Percentiles rank a stretch among this genome's conserved stretches.
Conservation (phyloP, 2,797 vertebrate genomes). For the Glyptemys insculpta region DNA sequence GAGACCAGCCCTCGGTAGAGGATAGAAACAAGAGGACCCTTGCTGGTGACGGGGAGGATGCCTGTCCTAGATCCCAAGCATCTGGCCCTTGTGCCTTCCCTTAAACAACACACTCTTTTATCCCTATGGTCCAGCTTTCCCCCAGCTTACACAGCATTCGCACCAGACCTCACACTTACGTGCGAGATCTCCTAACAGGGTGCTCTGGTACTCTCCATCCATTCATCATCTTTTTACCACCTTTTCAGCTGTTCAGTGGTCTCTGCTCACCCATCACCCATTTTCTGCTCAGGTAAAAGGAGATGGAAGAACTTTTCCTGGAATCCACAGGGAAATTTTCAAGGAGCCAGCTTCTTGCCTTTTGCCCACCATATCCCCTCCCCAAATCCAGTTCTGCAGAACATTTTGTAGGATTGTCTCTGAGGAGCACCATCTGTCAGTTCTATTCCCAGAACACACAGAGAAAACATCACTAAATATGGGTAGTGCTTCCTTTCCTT, state of each 20-base stretch:
- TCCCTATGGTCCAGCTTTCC: background rate
- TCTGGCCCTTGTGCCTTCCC: background rate
- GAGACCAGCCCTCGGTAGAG: background rate
- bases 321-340: background rate
- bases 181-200: background rate
- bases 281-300: background rate
- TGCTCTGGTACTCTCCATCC: background rate
- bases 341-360: background rate
- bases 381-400: background rate
- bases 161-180: background rate
- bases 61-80: background rate
- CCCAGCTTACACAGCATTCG: background rate
- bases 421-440: background rate
- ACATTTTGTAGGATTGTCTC: background rate
- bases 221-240: background rate
- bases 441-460: background rate
- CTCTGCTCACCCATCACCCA: background rate
- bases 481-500: background rate
- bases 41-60: background rate
- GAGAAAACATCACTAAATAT: background rate
- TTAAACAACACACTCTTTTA: background rate
- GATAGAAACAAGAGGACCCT: background rate
- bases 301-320: background rate
- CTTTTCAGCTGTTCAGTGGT: background rate
- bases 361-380: background rate